These are phyloP conservation scores for Pammene aurita DNA, from an alignment of 2,888 invertebrate genomes.

Conservation along the genomic window DNA sequence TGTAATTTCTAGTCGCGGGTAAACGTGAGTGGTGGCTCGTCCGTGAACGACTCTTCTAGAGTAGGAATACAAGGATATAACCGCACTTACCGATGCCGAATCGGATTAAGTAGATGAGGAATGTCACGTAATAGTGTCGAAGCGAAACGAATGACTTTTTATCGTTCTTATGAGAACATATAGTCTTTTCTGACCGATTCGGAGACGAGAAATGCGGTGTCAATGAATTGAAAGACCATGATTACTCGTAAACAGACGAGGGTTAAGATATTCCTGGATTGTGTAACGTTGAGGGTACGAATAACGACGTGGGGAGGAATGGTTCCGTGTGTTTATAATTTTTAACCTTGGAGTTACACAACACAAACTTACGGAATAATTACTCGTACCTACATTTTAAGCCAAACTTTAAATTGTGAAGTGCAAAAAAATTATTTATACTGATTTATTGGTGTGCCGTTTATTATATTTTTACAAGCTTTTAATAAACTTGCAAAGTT, in stretches of 20 bases:
- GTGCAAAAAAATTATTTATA: no score
- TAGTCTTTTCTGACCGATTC: no score
- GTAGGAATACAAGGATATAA: background rate
- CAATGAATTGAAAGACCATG: background rate
- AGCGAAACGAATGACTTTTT: no score
- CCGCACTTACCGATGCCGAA: background rate
- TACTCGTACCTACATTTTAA: no score
- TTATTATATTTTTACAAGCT: no score
- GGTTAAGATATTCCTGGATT: background rate
- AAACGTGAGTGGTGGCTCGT: background rate
- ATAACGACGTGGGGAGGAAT: no score
- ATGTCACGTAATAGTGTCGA: background rate
- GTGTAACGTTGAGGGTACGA: background rate
- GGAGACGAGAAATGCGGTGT: background rate
- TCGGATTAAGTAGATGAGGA: background rate
- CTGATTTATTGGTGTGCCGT: no score
- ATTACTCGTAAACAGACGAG: background rate
- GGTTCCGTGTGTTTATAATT: background rate
- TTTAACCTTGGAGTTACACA: background rate
- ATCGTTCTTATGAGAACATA: no score
- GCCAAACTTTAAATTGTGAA: no score
- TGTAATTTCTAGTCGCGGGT: slow-evolving; percentile 5
- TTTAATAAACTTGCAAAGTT: no score
- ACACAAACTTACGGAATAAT: background rate
- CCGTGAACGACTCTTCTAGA: background rate